Base-by-base conservation (phyloP, 2,797 vertebrate species). In the Apodemus agrarius region DNA sequence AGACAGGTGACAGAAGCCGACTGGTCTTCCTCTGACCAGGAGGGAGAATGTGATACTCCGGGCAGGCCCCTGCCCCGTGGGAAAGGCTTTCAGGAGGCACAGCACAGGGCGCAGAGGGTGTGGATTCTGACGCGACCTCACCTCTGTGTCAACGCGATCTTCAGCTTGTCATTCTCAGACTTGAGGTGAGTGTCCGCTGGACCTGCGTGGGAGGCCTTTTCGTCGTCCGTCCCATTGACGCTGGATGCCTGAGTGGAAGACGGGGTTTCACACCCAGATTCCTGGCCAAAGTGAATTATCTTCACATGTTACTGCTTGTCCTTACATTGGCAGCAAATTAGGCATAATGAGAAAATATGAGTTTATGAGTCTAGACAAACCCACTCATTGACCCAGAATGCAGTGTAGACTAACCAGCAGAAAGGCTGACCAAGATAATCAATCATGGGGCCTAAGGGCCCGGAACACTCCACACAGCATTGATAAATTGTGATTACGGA, bases 211-310 rank as follows among this genome's bases (percentile, higher is more conserved):
- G 98, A 99, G 61, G 99, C 99, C 96, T 99, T 99, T 97, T 99
- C 99, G 29, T 99, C 99, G 0, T 99, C 99, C 0, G 99, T 99
- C 75, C 99, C 99, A 0, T 99, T 99, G 78, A 99, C 98, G 59
- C 99, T 99, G 91, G 99, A 99, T 0, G 99, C 99, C 98, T 99
- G 99, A 92, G 99, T 99, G 84, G 98, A 98, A 89, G 99, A 98
- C 0, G 99, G 99, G 4, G 99, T 99, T 96, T 99, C 99, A n/a
- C 98, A 98, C 90, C 99, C 99, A 63, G 99, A 99, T 97, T 99
- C 99, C 99, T 99, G 98, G 92, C 97, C 96, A 37, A 90, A 90
- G 91, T n/a, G 83, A 83, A 29, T 79, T 16, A 40, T 61, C 95
- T 90, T 34, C 90, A 63, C 82, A 79, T 26, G 5, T 74, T 22